A percentile compares a stretch with the other conserved stretches of the same genome.
phyloP scores from a whole-genome alignment of 2,797 vertebrate species.

The Sebastes minor region DNA sequence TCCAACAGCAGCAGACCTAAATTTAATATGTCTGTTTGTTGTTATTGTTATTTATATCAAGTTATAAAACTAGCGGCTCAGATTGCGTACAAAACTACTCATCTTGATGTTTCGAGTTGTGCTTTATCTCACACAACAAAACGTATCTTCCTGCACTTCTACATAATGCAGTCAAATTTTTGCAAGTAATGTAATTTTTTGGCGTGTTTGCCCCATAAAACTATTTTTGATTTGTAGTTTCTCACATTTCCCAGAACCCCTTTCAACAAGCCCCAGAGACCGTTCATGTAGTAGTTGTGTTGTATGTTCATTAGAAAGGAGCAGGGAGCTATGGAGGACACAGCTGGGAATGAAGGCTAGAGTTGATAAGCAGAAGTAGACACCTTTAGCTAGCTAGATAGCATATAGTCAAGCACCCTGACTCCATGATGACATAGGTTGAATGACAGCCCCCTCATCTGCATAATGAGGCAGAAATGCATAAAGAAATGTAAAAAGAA shows the following conservation, averaged over 20 bases:
- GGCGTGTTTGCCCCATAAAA: not conserved
- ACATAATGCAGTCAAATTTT: not conserved
- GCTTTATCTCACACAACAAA: not conserved
- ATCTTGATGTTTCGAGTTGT: not conserved
- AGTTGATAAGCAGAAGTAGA: too few species aligned
- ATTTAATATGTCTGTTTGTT: not conserved
- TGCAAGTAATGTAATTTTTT: not conserved
- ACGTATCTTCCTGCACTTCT: not conserved
- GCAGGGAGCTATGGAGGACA: too few species aligned
- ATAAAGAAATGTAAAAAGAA: too few species aligned
- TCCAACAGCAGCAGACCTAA: not conserved
- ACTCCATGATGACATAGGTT: too few species aligned
- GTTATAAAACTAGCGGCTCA: not conserved
- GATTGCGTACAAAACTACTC: not conserved
- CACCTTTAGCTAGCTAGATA: too few species aligned
- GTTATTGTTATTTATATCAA: not conserved
- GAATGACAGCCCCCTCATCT: too few species aligned
- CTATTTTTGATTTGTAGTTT: not conserved
- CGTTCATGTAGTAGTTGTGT: not conserved
- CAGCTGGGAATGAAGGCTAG: too few species aligned
- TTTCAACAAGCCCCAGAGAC: not conserved
- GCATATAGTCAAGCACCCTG: too few species aligned
- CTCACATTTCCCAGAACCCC: not conserved
- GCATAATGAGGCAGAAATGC: too few species aligned
- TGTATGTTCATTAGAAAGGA: not conserved